A percentile compares a stretch with the other conserved stretches of the same genome.
Conservation (phyloP, 1,140 invertebrate species). For the Macrobrachium rosenbergii region DNA sequence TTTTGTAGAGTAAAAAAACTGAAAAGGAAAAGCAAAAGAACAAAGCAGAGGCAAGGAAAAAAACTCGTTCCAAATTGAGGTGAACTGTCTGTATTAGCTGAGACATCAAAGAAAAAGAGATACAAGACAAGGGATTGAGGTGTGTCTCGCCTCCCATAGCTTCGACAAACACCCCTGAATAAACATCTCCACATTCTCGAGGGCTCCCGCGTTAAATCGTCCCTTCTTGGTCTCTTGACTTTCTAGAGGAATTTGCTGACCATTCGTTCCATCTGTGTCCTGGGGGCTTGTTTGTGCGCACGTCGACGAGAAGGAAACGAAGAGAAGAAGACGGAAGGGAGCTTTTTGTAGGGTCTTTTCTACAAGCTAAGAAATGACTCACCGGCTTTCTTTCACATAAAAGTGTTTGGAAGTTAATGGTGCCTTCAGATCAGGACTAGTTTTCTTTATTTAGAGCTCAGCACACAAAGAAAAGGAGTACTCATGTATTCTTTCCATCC, state of each 20-base stretch:
- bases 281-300: neutral
- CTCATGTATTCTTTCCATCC: neutral
- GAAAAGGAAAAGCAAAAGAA: too few species aligned
- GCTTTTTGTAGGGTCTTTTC: too few species aligned
- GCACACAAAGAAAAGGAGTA: neutral
- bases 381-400: too few species aligned
- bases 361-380: too few species aligned
- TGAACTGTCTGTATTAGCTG: neutral
- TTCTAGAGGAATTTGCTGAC: neutral
- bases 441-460: too few species aligned
- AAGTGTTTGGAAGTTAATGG: neutral
- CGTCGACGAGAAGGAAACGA: too few species aligned
- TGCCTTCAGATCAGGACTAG: too few species aligned
- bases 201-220: neutral
- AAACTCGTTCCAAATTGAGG: neutral
- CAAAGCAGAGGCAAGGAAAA: neutral
- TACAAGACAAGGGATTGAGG: neutral
- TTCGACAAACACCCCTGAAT: constrained; percentile 49
- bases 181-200: constrained; percentile 38
- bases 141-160: constrained; percentile 38
- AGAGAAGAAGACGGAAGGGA: too few species aligned
- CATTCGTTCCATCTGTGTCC: neutral
- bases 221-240: constrained; percentile 6
- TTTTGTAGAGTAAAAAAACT: too few species aligned
- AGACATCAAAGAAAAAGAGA: neutral